A percentile compares a stretch with the other conserved stretches of the same genome.
Conservation (phyloP, 2,797 vertebrate genomes). For the Anguilla anguilla region DNA sequence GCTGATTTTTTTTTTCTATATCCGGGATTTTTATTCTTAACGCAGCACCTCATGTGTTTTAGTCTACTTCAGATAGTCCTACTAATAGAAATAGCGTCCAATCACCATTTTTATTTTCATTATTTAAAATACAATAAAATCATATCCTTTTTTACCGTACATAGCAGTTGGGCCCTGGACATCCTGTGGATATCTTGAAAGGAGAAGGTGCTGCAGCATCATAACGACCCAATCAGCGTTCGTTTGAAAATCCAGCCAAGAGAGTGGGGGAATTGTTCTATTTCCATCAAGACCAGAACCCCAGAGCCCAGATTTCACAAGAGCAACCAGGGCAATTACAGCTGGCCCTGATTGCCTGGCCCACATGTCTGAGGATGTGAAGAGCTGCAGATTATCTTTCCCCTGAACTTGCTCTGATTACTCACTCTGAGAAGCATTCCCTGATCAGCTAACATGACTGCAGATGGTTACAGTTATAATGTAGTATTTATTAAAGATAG, state of each 20-base stretch:
- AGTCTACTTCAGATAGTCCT: not conserved
- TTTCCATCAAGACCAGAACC: slow-evolving; percentile 60
- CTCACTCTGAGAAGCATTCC: slow-evolving; percentile 66
- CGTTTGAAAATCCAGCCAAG: slow-evolving; percentile 58
- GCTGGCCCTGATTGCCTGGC: slow-evolving; percentile 61
- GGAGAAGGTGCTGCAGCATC: slow-evolving; percentile 50
- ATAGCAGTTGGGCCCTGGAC: slow-evolving; percentile 38
- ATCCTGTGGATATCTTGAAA: slow-evolving; percentile 47
- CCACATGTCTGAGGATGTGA: slow-evolving; percentile 70
- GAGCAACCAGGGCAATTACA: slow-evolving; percentile 66
- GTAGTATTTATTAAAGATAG: slow-evolving; percentile 77
- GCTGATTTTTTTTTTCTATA: slow-evolving; percentile 5
- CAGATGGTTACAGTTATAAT: slow-evolving; percentile 73
- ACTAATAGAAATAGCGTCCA: not conserved
- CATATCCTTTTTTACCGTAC: slow-evolving; percentile 45
- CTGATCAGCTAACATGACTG: slow-evolving; percentile 74
- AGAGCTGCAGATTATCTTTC: slow-evolving; percentile 77
- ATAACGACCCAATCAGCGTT: slow-evolving; percentile 62
- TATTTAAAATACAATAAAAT: slow-evolving; percentile 51
- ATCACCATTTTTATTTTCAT: slow-evolving; percentile 49
- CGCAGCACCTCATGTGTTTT: not conserved
- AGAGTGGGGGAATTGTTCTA: slow-evolving; percentile 58
- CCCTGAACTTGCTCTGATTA: slow-evolving; percentile 79
- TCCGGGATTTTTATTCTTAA: not conserved
- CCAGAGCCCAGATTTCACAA: slow-evolving; percentile 66